Base-by-base conservation (phyloP, 2,797 vertebrate species). In the Furcifer pardalis region DNA sequence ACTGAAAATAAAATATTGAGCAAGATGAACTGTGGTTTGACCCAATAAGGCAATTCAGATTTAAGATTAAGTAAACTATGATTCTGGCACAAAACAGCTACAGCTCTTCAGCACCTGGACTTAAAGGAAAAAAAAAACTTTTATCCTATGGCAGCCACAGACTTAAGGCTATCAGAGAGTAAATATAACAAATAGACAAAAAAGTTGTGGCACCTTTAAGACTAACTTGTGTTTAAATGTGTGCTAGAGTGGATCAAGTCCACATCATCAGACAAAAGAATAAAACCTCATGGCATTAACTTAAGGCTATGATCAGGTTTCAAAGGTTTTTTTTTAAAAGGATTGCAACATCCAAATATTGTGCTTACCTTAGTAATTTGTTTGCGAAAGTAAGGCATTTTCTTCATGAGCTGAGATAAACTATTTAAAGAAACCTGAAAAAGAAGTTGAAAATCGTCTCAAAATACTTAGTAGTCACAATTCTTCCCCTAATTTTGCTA, bases 381-480 rank as follows among this genome's bases (percentile, higher is more conserved):
- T 92, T 99, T 99, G 80, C 98, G 97, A 88, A 98, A 97, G 13
- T 97, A 92, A 0, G 99, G 98, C 98, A 99, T 98, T 96, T 97
- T 99, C 95, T 98, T 99, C 98, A 99, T 99, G 89, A 99, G 93
- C n/a, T 98, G 97, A n/a, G 98, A 82, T 91, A 99, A 95, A 91
- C 95, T 97, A 90, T 95, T 96, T 65, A 99, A 94, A 0, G 98
- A 96, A 69, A 97, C 96, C 98, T 99, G 94, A 10, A 37, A 92
- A 91, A 87, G 77, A 92, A 90, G 71, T 82, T 59, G 37, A 77
- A 83, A 77, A 17, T 49, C 81, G 35, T 71, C 40, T 75, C 71
- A 63, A 65, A 83, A 56, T 30, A 68, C 27, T 4, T 46, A 19
- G 1, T 1, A 84, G 74, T 5, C 10, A 0, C 62, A 4, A 69